Conservation (phyloP, 1,140 invertebrate species). For the Rhizoglyphus robini region DNA sequence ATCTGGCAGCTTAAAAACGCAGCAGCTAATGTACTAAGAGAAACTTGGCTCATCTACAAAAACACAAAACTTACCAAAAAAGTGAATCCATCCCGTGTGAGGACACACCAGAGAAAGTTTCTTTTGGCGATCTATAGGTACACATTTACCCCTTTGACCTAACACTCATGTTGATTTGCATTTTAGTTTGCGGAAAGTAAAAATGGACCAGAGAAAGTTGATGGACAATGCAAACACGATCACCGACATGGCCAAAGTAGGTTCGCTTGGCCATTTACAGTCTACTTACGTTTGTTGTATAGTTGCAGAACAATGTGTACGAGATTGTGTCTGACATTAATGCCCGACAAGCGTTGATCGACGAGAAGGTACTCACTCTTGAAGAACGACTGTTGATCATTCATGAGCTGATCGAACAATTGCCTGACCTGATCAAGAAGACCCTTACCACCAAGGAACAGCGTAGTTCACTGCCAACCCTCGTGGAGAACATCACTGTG, state of each 20-base stretch:
- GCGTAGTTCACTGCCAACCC: conserved; percentile 11
- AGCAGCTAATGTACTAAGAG: conserved; percentile 94
- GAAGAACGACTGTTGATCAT: conserved; percentile 46
- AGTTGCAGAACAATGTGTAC: conserved; percentile 94
- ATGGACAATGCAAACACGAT: conserved; percentile 98
- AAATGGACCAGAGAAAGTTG: conserved; percentile 98
- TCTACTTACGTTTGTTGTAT: conserved; percentile 25
- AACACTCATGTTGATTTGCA: too few species aligned
- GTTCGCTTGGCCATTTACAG: conserved; percentile 22
- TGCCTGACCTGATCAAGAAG: conserved; percentile 24
- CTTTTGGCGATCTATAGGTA: conserved; percentile 98
- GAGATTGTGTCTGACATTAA: conserved; percentile 94
- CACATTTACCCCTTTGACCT: too few species aligned
- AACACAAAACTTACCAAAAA: conserved; percentile 94
- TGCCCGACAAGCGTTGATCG: conserved; percentile 69
- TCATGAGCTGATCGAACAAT: conserved; percentile 26
- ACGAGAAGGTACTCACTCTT: conserved; percentile 66
- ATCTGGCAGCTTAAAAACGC: conserved; percentile 82
- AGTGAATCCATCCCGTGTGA: conserved; percentile 83
- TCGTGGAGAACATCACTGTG: not conserved
- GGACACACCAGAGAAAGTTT: conserved; percentile 98
- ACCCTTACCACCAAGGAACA: conserved; percentile 15
- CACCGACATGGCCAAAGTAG: conserved; percentile 99
- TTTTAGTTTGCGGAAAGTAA: conserved; percentile 88
- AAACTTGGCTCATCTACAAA: conserved; percentile 99